Evolutionary conservation across 2,113 vertebrate species (phyloP), one percentile per base, ranked within the genome.

Genomic region (Tragulus kanchil): DNA sequence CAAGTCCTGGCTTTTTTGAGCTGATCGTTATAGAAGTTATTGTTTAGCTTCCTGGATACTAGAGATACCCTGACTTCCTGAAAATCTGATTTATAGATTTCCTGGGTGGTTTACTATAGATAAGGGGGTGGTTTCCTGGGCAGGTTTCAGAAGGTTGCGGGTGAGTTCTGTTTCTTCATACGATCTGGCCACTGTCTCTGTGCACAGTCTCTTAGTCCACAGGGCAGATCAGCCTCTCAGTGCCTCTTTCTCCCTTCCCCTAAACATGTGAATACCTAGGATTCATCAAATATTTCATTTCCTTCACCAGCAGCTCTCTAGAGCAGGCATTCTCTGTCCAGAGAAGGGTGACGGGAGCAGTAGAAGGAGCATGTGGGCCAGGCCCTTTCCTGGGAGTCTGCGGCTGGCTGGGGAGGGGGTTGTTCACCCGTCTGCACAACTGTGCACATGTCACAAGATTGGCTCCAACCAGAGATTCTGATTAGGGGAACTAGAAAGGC

Each of bases 371-470:
- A 50, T 25, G 67, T 19, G 73, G 54, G 54, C 31, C 56, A 16
- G 86, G 16, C 62, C 8, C 4, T 69, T 85, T 21, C 62, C 73
- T 0, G 10, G 31, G 23, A 2, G 54, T 15, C 85, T 36, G 92
- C 8, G 3, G 77, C 10, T 16, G 10, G 28, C 42, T 26, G 17
- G 13, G 25, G 82, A 21, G n/a, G 45, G 10, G 54, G 54, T 0
- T 0, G 2, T 4, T 21, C 5, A 0, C 3, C 50, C 2, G 1
- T 12, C 36, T 59, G 28, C 6, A 11, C 10, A 83, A 45, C 15
- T 65, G 50, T 5, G 21, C 26, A 11, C 11, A 0, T 2, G 64
- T 14, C 95, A 14, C 21, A 6, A 0, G 1, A 1, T 0, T 9
- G 78, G 82, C 19, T 19, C 54, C 3, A 45, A 31, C 23, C 45